Evolutionary conservation across 1,140 invertebrate genomes (phyloP).

Genomic region (Pseudachorutes palmiensis): DNA sequence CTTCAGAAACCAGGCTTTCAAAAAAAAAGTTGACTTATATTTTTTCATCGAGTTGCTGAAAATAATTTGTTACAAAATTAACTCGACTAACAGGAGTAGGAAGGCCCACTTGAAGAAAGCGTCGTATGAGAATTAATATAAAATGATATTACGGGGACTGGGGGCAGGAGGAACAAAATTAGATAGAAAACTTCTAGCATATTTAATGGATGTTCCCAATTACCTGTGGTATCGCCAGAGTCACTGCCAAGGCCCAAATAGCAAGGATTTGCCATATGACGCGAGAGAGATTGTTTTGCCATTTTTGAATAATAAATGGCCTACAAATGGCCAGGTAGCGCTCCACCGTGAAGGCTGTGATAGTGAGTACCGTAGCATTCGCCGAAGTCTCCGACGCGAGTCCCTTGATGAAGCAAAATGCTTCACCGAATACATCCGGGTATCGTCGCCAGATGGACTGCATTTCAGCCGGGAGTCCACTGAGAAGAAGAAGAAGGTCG

Average conservation of each 20-base stretch:
- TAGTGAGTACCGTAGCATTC: slow-evolving; percentile 68
- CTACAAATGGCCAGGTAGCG: slow-evolving; percentile 63
- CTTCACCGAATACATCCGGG: slow-evolving; percentile 47
- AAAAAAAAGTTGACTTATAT: too few species aligned
- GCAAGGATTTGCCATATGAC: slow-evolving; percentile 47
- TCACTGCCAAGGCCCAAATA: slow-evolving; percentile 47
- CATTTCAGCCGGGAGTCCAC: slow-evolving; percentile 34
- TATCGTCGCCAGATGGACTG: slow-evolving; percentile 35
- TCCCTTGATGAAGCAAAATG: slow-evolving; percentile 50
- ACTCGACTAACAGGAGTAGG: too few species aligned
- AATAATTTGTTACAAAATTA: too few species aligned
- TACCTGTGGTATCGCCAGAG: slow-evolving; percentile 47
- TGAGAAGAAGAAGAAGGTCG: slow-evolving; percentile 48
- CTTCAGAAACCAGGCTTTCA: too few species aligned
- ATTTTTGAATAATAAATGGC: slow-evolving; percentile 48
- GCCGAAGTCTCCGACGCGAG: slow-evolving; percentile 51
- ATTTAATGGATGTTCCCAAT: not conserved
- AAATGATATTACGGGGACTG: too few species aligned
- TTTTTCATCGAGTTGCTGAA: too few species aligned
- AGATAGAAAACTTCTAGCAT: not conserved
- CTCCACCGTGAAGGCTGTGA: slow-evolving; percentile 67
- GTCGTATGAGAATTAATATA: too few species aligned
- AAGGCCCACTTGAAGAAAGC: too few species aligned
- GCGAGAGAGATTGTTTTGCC: slow-evolving; percentile 46
- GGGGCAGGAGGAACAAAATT: too few species aligned